Evolutionary conservation across 2,113 vertebrate species (phyloP), one percentile per base, ranked within the genome.

Genomic region (Melanotaenia duboulayi): DNA sequence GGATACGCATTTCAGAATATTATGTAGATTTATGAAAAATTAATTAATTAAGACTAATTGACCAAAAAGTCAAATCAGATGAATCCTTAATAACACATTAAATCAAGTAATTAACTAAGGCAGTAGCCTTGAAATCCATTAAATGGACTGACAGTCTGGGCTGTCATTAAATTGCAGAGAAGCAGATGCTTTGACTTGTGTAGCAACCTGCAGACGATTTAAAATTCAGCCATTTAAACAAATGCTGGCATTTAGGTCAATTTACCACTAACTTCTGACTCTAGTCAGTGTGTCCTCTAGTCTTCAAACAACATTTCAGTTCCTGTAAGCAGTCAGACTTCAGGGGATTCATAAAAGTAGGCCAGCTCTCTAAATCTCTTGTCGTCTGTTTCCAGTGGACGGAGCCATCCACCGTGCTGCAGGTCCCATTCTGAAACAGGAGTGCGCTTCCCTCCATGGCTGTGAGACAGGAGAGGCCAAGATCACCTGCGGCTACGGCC

Each of bases 381-480:
- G 23, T 80, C 35, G 59, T 87, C 40, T 87, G 61, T 46, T 87
- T 82, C 40, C 75, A 97, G 96, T 97, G 94, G 96, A 97, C 28
- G 96, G 96, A 69, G 95, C 95, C 39, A 96, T 97, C 77, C 96
- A 97, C 80, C 92, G 92, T 0, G 92, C 94, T 3, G 95, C 96
- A 0, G 96, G 96, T 19, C 95, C 95, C 2, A 73, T 95, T 82
- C 90, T 97, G 28, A 94, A 89, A 40, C 91, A 95, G 24, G 96
- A 97, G 74, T 97, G 96, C 61, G 88, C 94, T 50, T 93, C 93
- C 39, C 93, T 97, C 50, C 87, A 91, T 10, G 95, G 92, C 68
- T 97, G 96, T 4, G 92, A 95, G 67, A 96, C 95, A 0, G 95
- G 96, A 72, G 89, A 95, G 75, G 95, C 95, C 76, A 97, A 97